phyloP scores from a whole-genome alignment of 2,113 vertebrate species.

The Coracopsis vasa region DNA sequence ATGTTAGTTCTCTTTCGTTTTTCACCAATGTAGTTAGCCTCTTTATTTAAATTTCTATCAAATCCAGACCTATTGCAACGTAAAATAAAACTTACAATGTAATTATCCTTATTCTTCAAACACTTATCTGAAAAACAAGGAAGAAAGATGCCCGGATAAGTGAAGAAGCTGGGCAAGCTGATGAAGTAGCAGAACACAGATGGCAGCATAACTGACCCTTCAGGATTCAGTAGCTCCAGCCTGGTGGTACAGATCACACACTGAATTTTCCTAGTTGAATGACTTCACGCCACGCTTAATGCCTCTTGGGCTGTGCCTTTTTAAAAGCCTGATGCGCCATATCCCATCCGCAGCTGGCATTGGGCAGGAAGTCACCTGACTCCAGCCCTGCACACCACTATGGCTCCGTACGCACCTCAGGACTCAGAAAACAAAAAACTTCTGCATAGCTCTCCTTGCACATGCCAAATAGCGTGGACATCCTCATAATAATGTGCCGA shows the following conservation, averaged over 20 bases:
- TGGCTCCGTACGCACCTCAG: not conserved
- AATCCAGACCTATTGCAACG: not conserved
- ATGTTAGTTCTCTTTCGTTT: not conserved
- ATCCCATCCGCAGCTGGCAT: not conserved
- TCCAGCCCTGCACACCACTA: not conserved
- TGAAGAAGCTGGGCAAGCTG: not conserved
- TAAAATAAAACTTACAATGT: not conserved
- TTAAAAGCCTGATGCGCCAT: not conserved
- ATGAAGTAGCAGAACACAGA: not conserved
- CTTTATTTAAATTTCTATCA: not conserved
- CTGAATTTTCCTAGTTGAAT: not conserved
- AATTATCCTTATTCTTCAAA: not conserved
- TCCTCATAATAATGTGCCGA: not conserved
- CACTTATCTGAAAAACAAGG: not conserved
- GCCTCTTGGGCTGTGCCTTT: not conserved
- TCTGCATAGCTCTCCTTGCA: not conserved
- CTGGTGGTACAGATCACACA: fast-evolving
- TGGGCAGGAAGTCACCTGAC: not conserved
- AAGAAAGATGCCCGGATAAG: not conserved
- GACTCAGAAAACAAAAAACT: not conserved
- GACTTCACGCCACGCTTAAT: not conserved
- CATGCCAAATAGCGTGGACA: not conserved
- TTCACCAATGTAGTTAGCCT: not conserved
- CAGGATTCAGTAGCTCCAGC: not conserved
- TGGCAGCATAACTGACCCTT: not conserved